A percentile compares a stretch with the other conserved stretches of the same genome.
These are phyloP conservation scores for Mormyrus lacerda DNA, from an alignment of 2,113 vertebrate species.

Conservation along the genomic window DNA sequence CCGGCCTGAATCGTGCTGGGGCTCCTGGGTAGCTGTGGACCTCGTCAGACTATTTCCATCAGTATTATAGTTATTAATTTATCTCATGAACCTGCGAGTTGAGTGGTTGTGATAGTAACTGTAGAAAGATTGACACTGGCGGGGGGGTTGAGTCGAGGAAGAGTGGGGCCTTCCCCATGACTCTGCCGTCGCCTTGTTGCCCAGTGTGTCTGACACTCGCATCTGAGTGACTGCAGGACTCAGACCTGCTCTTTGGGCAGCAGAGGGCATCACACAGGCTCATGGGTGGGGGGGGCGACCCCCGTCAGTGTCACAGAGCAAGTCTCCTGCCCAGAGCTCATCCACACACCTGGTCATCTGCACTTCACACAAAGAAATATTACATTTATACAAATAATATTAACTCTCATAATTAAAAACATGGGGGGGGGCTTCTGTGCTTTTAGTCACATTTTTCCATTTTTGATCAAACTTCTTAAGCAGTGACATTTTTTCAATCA, in stretches of 20 bases:
- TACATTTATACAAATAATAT: conserved; percentile 33
- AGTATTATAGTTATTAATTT: background rate
- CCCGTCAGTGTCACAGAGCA: conserved; percentile 27
- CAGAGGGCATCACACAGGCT: background rate
- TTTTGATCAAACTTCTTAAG: conserved; percentile 39
- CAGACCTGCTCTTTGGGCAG: background rate
- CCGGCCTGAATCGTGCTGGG: background rate
- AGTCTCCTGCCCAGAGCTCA: conserved; percentile 7
- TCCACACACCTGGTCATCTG: conserved; percentile 26
- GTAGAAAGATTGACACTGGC: conserved; percentile 5
- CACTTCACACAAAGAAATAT: conserved; percentile 43
- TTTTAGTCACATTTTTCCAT: conserved; percentile 48
- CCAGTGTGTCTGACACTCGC: background rate
- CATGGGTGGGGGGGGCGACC: background rate
- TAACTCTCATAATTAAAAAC: conserved; percentile 11
- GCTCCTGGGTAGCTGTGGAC: background rate
- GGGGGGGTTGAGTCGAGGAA: background rate
- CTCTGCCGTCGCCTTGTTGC: background rate
- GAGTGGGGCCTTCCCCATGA: background rate
- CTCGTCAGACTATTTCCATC: background rate
- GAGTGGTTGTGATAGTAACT: background rate
- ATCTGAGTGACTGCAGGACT: background rate
- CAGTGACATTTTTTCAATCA: conserved; percentile 47
- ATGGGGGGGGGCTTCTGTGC: conserved; percentile 44
- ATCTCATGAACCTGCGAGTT: conserved; percentile 9